A percentile compares a stretch with the other conserved stretches of the same genome.
Conservation (phyloP, 2,797 vertebrate species). For the Spinus olivaceus region DNA sequence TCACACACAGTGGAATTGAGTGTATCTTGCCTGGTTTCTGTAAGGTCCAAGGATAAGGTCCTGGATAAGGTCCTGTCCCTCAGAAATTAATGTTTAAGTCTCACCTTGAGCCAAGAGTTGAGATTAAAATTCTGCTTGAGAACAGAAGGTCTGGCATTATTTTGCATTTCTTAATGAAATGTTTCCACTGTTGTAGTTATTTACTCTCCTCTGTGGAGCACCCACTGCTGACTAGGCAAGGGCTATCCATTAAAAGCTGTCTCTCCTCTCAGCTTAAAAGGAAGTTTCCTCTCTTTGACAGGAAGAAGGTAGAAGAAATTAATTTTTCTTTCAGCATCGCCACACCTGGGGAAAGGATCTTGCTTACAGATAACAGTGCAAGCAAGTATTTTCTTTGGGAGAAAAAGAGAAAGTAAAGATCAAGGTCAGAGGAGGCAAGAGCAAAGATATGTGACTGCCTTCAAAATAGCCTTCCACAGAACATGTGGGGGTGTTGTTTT, state of each 20-base stretch:
- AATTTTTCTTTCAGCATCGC: constrained; percentile 57
- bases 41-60: not conserved
- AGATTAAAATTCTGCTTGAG: constrained; percentile 36
- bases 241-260: constrained; percentile 49
- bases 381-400: constrained; percentile 74
- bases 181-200: constrained; percentile 36
- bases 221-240: constrained; percentile 59
- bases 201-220: constrained; percentile 38
- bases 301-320: constrained; percentile 49
- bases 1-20: not conserved
- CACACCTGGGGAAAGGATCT: constrained; percentile 74
- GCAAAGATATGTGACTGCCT: constrained; percentile 50
- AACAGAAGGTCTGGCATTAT: constrained; percentile 36
- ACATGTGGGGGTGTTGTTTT: constrained; percentile 59
- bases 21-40: not conserved
- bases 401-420: constrained; percentile 70
- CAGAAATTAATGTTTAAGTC: not conserved
- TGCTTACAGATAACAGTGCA: constrained; percentile 66
- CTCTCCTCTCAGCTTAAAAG: constrained; percentile 31
- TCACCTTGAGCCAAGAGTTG: not conserved
- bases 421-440: constrained; percentile 68
- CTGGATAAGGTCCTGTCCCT: not conserved
- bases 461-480: constrained; percentile 67
- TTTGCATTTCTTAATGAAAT: constrained; percentile 54
- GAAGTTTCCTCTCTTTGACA: constrained; percentile 29